These are phyloP conservation scores for Chironomus striatipennis DNA, from an alignment of 1,140 invertebrate genomes.

Conservation along the genomic window DNA sequence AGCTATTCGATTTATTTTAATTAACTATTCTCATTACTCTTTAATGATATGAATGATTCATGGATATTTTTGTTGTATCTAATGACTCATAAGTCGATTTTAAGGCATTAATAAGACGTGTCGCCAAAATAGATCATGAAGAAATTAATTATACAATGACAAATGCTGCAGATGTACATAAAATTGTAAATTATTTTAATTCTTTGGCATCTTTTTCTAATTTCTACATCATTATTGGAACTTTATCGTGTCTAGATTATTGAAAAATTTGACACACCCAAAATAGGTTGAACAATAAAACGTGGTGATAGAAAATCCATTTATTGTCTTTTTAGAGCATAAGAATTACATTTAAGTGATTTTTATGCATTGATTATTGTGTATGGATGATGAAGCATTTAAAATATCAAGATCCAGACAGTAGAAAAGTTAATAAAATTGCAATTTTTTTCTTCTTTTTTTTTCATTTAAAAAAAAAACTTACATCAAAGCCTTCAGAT, in stretches of 20 bases:
- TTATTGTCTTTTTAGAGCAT: no score
- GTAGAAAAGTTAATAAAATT: background rate
- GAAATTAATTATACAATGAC: background rate
- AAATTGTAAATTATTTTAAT: no score
- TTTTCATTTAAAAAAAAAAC: conserved; percentile 38
- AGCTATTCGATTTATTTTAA: background rate
- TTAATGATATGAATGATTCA: background rate
- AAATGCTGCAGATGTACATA: background rate
- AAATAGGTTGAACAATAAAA: background rate
- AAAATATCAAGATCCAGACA: background rate
- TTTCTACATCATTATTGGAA: no score
- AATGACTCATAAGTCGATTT: background rate
- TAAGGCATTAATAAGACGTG: background rate
- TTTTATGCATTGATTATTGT: no score
- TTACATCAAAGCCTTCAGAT: conserved; percentile 86
- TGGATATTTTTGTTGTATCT: background rate
- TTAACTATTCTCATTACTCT: background rate
- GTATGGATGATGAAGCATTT: no score
- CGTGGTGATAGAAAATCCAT: background rate
- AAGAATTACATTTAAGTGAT: no score
- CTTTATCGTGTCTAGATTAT: background rate
- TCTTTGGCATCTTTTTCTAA: no score
- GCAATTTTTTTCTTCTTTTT: background rate
- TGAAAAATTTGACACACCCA: background rate
- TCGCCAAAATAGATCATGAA: background rate